Percentiles rank a stretch among this genome's conserved stretches.
Conservation (phyloP, 2,113 vertebrate species). For the Desmodus rotundus region DNA sequence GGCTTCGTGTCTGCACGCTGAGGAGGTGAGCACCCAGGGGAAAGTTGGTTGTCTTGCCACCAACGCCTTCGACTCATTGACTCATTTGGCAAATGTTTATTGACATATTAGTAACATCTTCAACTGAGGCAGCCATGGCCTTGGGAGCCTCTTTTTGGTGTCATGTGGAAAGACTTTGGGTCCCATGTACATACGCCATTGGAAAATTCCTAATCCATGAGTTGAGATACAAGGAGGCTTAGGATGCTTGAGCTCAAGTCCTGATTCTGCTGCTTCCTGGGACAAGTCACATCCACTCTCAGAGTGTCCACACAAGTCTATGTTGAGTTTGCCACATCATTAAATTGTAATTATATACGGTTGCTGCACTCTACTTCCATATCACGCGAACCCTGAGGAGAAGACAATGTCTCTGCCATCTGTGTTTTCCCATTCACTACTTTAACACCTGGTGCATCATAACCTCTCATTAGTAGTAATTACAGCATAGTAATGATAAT, state of each 20-base stretch:
- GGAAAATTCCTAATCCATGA: neutral
- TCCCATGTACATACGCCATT: neutral
- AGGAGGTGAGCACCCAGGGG: neutral
- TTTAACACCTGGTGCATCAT: neutral
- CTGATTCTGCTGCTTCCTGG: neutral
- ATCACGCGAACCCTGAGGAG: neutral
- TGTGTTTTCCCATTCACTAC: neutral
- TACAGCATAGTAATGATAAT: neutral
- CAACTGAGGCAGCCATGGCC: neutral
- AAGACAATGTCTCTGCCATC: neutral
- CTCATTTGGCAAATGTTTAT: conserved; percentile 33
- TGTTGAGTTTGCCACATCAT: neutral
- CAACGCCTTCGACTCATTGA: neutral
- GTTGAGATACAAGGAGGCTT: neutral
- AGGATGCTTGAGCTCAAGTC: neutral
- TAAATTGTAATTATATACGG: neutral
- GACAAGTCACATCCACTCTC: neutral
- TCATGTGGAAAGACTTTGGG: neutral
- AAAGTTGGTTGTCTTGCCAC: conserved; percentile 6
- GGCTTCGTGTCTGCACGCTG: neutral
- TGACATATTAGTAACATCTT: neutral
- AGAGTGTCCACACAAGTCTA: neutral
- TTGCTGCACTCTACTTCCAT: neutral
- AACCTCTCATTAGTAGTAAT: neutral
- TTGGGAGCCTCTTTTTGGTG: conserved; percentile 16